phyloP scores from a whole-genome alignment of 2,888 invertebrate species.

The Odontomyia ornata region DNA sequence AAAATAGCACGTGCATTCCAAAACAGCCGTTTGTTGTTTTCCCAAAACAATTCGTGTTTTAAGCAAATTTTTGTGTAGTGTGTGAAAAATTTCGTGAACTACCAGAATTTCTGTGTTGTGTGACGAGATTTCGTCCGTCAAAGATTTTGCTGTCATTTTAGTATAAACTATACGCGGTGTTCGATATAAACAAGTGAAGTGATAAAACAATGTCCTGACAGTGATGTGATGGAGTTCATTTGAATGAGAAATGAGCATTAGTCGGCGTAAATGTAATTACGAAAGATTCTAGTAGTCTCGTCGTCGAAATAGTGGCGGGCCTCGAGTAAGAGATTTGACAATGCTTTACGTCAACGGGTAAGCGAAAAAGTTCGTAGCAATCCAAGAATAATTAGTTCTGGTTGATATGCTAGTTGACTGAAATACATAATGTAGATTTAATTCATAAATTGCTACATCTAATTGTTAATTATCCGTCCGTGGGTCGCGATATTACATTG shows the following conservation, averaged over 20 bases:
- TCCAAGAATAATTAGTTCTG: no score
- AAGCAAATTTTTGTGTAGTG: neutral
- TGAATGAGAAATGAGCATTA: neutral
- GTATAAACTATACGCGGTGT: neutral
- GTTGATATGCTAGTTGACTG: no score
- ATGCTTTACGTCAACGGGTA: slow-evolving; percentile 42
- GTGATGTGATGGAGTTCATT: neutral
- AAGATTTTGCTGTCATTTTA: neutral
- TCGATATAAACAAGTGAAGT: no score
- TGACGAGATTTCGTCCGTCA: neutral
- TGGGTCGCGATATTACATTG: no score
- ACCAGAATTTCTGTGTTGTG: neutral
- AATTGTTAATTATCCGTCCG: no score
- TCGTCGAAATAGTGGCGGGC: neutral
- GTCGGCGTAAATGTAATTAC: neutral
- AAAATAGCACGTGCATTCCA: slow-evolving; percentile 53
- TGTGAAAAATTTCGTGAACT: slow-evolving; percentile 1
- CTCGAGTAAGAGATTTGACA: neutral
- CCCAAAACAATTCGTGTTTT: neutral
- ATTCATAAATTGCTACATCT: no score
- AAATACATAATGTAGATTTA: no score
- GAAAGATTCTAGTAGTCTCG: neutral
- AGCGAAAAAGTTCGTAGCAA: slow-evolving; percentile 5
- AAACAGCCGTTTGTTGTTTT: slow-evolving; percentile 24
- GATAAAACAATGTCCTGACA: neutral